Conservation (phyloP, 2,888 invertebrate genomes). For the Ornithoptera priamus region DNA sequence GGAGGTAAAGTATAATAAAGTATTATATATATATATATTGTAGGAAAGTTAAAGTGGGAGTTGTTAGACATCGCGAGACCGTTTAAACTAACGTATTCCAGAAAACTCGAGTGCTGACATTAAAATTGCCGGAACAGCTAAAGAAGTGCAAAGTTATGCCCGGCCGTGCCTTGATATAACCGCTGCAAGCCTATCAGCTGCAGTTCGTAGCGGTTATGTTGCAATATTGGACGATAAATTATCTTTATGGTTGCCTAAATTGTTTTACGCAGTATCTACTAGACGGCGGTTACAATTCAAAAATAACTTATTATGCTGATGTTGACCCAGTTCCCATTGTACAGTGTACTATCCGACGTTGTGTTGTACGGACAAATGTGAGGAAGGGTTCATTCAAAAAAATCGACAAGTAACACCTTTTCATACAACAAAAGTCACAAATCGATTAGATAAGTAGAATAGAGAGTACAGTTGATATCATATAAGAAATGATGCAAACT, state of each 20-base stretch:
- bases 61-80: too few species aligned
- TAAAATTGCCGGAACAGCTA: conserved; percentile 19
- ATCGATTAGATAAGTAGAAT: too few species aligned
- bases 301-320: conserved; percentile 13
- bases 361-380: too few species aligned
- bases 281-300: conserved; percentile 20
- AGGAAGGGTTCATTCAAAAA: too few species aligned
- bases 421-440: too few species aligned
- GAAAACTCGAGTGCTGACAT: conserved; percentile 9
- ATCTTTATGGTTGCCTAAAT: conserved; percentile 33
- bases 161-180: conserved; percentile 19
- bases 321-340: not conserved
- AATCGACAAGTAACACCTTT: too few species aligned
- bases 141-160: conserved; percentile 23
- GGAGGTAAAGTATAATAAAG: too few species aligned
- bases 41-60: too few species aligned
- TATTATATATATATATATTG: too few species aligned
- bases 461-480: too few species aligned
- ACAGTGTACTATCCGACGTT: too few species aligned
- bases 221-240: conserved; percentile 33
- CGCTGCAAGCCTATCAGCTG: conserved; percentile 17
- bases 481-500: too few species aligned
- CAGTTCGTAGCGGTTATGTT: conserved; percentile 27
- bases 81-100: not conserved
- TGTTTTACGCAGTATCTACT: conserved; percentile 30